These are phyloP conservation scores for Dryobotodes eremita DNA, from an alignment of 2,888 invertebrate species.

Conservation along the genomic window DNA sequence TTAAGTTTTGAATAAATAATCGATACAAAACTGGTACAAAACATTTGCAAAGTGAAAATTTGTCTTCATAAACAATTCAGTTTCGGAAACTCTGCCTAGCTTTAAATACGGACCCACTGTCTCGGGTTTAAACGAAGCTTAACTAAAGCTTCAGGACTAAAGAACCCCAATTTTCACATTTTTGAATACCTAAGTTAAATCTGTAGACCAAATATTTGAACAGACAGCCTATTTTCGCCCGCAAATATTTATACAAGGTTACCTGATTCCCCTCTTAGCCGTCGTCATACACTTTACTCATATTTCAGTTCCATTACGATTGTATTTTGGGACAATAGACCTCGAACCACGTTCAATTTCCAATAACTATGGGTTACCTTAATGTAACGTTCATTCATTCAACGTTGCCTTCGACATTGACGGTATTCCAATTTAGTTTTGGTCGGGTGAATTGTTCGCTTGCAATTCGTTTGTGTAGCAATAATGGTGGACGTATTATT, in stretches of 20 bases:
- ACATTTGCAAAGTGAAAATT: constrained; percentile 17
- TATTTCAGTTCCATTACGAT: constrained; percentile 69
- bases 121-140: constrained; percentile 1
- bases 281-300: constrained; percentile 51
- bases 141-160: background rate
- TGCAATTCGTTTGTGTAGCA: constrained; percentile 57
- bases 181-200: constrained; percentile 16
- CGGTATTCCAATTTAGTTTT: constrained; percentile 63
- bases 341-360: constrained; percentile 68
- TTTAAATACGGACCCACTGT: background rate
- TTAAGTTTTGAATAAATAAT: constrained; percentile 54
- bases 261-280: constrained; percentile 32
- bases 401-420: constrained; percentile 57
- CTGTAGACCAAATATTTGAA: constrained; percentile 11
- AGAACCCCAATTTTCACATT: background rate
- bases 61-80: constrained; percentile 27
- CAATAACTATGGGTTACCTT: constrained; percentile 66
- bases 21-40: constrained; percentile 15
- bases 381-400: constrained; percentile 64
- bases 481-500: constrained; percentile 58
- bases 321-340: constrained; percentile 70
- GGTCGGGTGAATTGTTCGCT: constrained; percentile 55
- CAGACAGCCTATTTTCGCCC: constrained; percentile 16
- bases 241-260: constrained; percentile 30
- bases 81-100: background rate